A percentile compares a stretch with the other conserved stretches of the same genome.
Conservation (phyloP, 2,113 vertebrate species). For the Electrona antarctica region DNA sequence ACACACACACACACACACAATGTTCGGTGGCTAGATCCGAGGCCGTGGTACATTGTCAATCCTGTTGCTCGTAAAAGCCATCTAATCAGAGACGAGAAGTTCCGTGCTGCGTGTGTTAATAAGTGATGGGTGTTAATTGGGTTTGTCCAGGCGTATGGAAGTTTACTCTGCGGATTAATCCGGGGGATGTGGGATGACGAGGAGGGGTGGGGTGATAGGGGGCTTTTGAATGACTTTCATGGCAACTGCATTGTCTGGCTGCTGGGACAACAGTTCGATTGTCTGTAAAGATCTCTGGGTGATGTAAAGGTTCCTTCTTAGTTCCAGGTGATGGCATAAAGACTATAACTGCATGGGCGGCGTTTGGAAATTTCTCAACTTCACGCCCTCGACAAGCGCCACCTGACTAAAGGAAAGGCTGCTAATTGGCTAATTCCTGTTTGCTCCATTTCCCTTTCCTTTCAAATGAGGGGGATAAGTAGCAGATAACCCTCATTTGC, state of each 20-base stretch:
- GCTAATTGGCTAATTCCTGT: conserved; percentile 51
- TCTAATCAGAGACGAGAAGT: conserved; percentile 58
- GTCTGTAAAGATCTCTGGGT: conserved; percentile 28
- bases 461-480: conserved; percentile 48
- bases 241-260: not conserved
- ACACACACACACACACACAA: no score
- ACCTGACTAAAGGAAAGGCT: conserved; percentile 25
- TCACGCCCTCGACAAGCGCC: conserved; percentile 30
- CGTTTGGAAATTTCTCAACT: conserved; percentile 13
- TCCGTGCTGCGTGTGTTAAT: conserved; percentile 47
- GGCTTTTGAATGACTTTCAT: not conserved
- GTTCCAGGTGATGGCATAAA: conserved; percentile 19
- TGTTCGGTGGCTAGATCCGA: no score
- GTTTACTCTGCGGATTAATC: conserved; percentile 53
- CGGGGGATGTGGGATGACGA: conserved; percentile 34
- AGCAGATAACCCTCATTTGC: conserved; percentile 30
- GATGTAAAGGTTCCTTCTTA: conserved; percentile 47
- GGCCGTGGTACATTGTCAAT: not conserved
- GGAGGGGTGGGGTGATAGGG: not conserved
- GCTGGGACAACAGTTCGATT: conserved; percentile 24
- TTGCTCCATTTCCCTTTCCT: conserved; percentile 32
- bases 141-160: conserved; percentile 67
- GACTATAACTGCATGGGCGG: conserved; percentile 17
- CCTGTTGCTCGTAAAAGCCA: conserved; percentile 41
- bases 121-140: conserved; percentile 64